phyloP scores from a whole-genome alignment of 2,113 vertebrate species.

The cattle (Bos taurus) region DNA sequence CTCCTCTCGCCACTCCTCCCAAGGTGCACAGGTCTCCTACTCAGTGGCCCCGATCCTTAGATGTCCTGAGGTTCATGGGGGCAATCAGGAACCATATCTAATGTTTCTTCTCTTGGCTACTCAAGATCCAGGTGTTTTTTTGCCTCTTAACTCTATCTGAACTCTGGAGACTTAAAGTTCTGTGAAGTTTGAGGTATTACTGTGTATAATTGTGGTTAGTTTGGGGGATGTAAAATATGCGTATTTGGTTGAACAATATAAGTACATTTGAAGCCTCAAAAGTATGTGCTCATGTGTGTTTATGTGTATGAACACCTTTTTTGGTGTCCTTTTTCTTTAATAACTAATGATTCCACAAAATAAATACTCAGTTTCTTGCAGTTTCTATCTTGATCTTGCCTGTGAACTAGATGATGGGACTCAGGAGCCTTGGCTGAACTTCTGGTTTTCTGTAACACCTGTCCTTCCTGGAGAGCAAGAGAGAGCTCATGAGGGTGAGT shows the following conservation, averaged over 20 bases:
- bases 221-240: not conserved
- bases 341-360: not conserved
- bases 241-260: not conserved
- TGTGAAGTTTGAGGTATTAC: not conserved
- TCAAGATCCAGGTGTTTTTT: not conserved
- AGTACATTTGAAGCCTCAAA: not conserved
- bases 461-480: not conserved
- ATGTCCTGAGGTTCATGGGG: not conserved
- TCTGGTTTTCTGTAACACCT: not conserved
- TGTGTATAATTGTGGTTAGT: not conserved
- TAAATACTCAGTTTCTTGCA: not conserved
- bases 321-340: not conserved
- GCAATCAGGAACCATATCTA: too few relatives aligned
- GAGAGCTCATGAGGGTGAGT: fast-evolving
- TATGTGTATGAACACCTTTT: not conserved
- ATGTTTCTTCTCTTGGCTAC: not conserved
- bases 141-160: not conserved
- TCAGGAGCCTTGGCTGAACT: not conserved
- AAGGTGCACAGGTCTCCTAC: not conserved
- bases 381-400: not conserved
- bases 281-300: not conserved
- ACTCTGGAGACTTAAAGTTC: not conserved
- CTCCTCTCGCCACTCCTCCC: too few relatives aligned
- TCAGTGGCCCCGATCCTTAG: not conserved
- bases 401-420: too few relatives aligned